A percentile compares a stretch with the other conserved stretches of the same genome.
Conservation (phyloP, 2,797 vertebrate species). For the Danio aesculapii region DNA sequence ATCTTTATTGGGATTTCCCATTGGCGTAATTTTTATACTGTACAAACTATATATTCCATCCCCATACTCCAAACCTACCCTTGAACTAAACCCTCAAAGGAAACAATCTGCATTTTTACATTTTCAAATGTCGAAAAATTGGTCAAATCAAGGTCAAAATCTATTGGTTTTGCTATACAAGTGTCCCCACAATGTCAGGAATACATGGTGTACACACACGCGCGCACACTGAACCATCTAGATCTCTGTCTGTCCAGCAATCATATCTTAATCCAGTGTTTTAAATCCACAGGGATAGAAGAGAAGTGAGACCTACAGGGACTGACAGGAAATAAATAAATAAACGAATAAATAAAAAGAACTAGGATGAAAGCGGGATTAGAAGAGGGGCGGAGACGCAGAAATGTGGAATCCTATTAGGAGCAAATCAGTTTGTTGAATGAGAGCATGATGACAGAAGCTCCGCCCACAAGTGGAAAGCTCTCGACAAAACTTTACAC, state of each 20-base stretch:
- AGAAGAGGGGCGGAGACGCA: constrained; percentile 44
- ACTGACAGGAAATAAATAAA: not conserved
- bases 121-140: no score
- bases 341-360: constrained; percentile 24
- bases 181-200: no score
- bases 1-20: no score
- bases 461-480: not conserved
- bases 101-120: no score
- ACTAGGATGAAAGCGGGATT: constrained; percentile 19
- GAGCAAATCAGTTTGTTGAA: constrained; percentile 69
- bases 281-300: constrained; percentile 60
- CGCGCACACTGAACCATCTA: constrained; percentile 33
- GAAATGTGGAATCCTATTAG: constrained; percentile 72
- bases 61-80: no score
- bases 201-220: not conserved
- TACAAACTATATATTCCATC: no score
- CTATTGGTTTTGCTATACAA: no score
- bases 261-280: constrained; percentile 55
- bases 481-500: constrained; percentile 3
- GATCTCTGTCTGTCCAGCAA: constrained; percentile 44
- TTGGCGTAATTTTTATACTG: no score
- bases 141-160: no score
- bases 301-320: constrained; percentile 55
- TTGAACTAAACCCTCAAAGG: no score
- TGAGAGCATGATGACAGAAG: constrained; percentile 64